Percentiles rank a stretch among this genome's conserved stretches.
These are phyloP conservation scores for Anoncus sp. DNA, from an alignment of 2,888 invertebrate genomes.

Conservation along the genomic window DNA sequence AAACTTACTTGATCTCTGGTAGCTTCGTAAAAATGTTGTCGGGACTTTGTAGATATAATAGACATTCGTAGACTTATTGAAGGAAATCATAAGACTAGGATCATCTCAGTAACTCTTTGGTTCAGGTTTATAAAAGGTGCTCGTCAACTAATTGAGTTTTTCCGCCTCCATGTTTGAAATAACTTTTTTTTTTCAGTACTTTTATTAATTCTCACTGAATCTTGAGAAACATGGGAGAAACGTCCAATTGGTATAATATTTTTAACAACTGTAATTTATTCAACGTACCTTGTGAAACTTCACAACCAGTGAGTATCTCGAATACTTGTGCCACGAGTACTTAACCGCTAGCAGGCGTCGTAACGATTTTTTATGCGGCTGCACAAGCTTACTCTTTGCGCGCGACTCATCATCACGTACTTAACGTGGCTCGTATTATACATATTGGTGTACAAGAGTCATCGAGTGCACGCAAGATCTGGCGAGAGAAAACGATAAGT, in stretches of 20 bases:
- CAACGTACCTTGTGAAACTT: slow-evolving; percentile 3
- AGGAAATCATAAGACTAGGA: background rate
- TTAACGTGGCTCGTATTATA: slow-evolving; percentile 32
- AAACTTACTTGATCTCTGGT: no score
- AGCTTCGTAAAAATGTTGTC: no score
- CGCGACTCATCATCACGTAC: slow-evolving; percentile 51
- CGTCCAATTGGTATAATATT: background rate
- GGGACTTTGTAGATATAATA: no score
- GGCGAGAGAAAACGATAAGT: slow-evolving; percentile 18
- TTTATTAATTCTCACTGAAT: background rate
- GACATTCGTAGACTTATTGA: no score
- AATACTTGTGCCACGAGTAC: slow-evolving; percentile 15
- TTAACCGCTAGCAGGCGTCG: slow-evolving; percentile 27
- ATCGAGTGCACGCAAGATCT: slow-evolving; percentile 40
- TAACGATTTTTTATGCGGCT: slow-evolving; percentile 45
- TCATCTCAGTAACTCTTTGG: background rate
- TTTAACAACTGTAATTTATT: background rate
- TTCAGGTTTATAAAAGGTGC: background rate
- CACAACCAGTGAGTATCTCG: slow-evolving; percentile 6
- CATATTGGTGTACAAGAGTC: slow-evolving; percentile 2
- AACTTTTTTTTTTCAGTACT: background rate
- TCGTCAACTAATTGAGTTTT: background rate
- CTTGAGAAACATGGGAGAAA: background rate
- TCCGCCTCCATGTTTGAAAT: background rate
- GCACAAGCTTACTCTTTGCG: slow-evolving; percentile 20